Conservation (phyloP, 2,113 vertebrate genomes). For the Grus americana region DNA sequence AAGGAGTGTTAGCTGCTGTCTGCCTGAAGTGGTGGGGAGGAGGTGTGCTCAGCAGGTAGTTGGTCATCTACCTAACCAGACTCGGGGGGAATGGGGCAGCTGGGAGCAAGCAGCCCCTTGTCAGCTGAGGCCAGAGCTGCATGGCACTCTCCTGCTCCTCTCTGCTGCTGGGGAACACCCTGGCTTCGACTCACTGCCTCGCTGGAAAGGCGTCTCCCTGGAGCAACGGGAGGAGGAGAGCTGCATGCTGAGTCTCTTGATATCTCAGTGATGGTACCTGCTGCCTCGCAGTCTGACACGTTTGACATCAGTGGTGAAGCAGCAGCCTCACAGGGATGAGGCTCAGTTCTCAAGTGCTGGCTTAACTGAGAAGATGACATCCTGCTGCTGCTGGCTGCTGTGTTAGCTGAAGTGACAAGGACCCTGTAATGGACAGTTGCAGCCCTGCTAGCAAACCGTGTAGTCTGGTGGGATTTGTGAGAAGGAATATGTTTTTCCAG, state of each 20-base stretch:
- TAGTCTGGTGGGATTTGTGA: background rate
- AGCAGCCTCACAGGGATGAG: background rate
- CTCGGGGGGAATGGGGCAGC: background rate
- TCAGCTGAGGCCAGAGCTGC: background rate
- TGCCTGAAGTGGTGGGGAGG: background rate
- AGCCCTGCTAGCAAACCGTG: background rate
- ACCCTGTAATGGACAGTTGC: background rate
- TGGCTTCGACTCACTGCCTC: background rate
- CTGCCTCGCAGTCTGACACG: background rate
- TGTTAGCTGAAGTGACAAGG: background rate
- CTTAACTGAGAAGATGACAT: background rate
- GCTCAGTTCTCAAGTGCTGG: background rate
- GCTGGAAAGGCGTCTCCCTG: background rate
- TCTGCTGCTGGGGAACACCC: background rate
- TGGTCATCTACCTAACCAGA: background rate
- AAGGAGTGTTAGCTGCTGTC: background rate
- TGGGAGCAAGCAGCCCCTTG: background rate
- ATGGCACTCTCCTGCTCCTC: background rate
- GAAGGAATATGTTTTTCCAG: background rate
- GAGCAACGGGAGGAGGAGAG: background rate
- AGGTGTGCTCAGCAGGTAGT: background rate
- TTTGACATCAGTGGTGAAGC: background rate
- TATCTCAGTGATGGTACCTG: background rate
- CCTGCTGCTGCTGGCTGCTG: background rate
- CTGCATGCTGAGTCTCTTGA: background rate